Percentiles rank a stretch among this genome's conserved stretches.
phyloP scores from a whole-genome alignment of 2,888 invertebrate species.

The Rosalia funebris region DNA sequence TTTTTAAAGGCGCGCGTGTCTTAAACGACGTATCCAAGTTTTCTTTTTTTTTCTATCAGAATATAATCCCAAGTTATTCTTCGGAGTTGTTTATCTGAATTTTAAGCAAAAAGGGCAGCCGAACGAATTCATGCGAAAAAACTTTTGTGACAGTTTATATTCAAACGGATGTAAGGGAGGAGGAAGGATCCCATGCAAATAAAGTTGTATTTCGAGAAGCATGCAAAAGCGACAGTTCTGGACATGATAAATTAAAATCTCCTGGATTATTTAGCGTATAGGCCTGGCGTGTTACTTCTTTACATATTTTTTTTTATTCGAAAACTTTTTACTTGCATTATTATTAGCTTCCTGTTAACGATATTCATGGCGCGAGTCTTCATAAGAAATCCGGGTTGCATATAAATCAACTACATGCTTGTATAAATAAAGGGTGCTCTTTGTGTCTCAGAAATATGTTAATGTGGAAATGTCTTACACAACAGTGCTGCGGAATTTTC shows the following conservation, averaged over 20 bases:
- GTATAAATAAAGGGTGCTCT: neutral
- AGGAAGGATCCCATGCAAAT: conserved; percentile 41
- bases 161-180: conserved; percentile 36
- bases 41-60: neutral
- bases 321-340: conserved; percentile 8
- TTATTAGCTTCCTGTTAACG: conserved; percentile 6
- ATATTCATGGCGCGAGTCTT: conserved; percentile 15
- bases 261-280: conserved; percentile 31
- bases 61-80: conserved; percentile 15
- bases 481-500: too few relatives aligned
- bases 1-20: conserved; percentile 22
- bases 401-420: conserved; percentile 4
- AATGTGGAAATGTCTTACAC: neutral
- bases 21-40: conserved; percentile 1
- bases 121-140: conserved; percentile 31
- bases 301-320: too few relatives aligned
- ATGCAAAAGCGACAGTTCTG: conserved; percentile 43
- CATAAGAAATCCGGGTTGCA: conserved; percentile 12
- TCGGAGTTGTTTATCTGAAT: conserved; percentile 29
- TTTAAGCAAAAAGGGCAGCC: conserved; percentile 29
- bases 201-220: conserved; percentile 38
- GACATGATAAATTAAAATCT: conserved; percentile 47
- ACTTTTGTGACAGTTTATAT: conserved; percentile 39
- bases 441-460: neutral
- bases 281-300: conserved; percentile 14